Evolutionary conservation across 1,140 invertebrate genomes (phyloP), one percentile per base, ranked within the genome.

Genomic region (Lasaia peninsularis): DNA sequence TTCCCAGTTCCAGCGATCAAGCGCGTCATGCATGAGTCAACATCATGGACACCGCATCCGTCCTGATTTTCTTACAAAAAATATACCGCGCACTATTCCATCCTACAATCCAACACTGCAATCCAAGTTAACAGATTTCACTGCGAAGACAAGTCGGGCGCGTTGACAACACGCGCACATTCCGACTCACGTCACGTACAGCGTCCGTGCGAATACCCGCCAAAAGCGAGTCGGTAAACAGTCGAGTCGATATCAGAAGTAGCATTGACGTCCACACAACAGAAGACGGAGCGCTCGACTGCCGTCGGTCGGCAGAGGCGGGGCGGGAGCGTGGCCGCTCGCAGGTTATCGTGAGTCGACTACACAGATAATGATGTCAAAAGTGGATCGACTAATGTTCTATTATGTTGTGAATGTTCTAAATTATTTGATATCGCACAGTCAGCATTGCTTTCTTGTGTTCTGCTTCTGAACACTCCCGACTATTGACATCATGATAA

Each of bases 311-410:
- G 8, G 40, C 56, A 48, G 72, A 67, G 62, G 81, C 71, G 77
- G 72, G 78, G 78, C 76, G 80, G 78, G 78, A 70, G 74, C 75
- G 74, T 75, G 71, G 5, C 68, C 69, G 63, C 65, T 77, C 75
- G 72, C 81, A 80, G 81, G 84, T 87, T 87, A 87, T 87, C 84
- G 84, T 81, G 67, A 77, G 62, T 77, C 75, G 75, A 68, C 75
- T 78, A 78, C 78, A 83, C 75, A 87, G 84, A 87, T 87, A 87
- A 87, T 86, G 82, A 87, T 87, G 84, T 87, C 84, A 87, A 87
- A 87, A 87, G 84, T 87, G 82, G 84, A 86, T 86, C 79, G 77
- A 86, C 84, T 87, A 86, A 87, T 87, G 78, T 71, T 82, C 80
- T 83, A 86, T 87, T 85, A 85, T 85, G 76, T 86, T 82, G 76